Evolutionary conservation across 2,888 invertebrate species (phyloP).

Genomic region (Synergus umbraculus): DNA sequence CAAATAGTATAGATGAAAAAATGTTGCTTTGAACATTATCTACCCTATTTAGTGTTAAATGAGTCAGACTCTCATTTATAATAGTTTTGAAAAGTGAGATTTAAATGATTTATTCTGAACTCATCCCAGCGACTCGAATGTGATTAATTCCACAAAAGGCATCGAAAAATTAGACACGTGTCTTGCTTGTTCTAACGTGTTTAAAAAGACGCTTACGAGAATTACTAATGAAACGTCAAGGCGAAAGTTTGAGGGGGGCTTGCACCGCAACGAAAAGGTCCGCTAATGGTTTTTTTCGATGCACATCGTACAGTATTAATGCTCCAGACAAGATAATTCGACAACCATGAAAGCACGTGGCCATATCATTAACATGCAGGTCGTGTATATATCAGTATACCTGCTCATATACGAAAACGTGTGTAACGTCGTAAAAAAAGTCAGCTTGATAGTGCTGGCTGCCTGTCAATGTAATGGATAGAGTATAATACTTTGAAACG

Average conservation of each 20-base stretch:
- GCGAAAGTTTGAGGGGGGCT: background rate
- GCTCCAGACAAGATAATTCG: constrained; percentile 59
- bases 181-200: constrained; percentile 3
- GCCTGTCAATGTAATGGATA: background rate
- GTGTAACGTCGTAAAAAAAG: background rate
- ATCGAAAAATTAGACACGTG: constrained; percentile 1
- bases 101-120: background rate
- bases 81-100: background rate
- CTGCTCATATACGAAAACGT: background rate
- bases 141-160: background rate
- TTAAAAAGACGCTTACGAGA: background rate
- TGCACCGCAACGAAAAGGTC: background rate
- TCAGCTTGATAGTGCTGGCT: background rate
- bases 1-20: background rate
- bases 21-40: background rate
- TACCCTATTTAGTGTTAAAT: background rate
- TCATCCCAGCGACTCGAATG: background rate
- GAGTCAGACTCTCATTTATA: background rate
- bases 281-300: background rate
- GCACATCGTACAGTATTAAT: background rate
- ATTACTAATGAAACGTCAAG: constrained; percentile 12
- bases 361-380: constrained; percentile 61
- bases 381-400: constrained; percentile 13
- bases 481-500: background rate
- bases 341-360: constrained; percentile 66